A percentile compares a stretch with the other conserved stretches of the same genome.
Evolutionary conservation across 2,113 vertebrate genomes (phyloP).

Genomic region (Apistogramma diplotaenia): DNA sequence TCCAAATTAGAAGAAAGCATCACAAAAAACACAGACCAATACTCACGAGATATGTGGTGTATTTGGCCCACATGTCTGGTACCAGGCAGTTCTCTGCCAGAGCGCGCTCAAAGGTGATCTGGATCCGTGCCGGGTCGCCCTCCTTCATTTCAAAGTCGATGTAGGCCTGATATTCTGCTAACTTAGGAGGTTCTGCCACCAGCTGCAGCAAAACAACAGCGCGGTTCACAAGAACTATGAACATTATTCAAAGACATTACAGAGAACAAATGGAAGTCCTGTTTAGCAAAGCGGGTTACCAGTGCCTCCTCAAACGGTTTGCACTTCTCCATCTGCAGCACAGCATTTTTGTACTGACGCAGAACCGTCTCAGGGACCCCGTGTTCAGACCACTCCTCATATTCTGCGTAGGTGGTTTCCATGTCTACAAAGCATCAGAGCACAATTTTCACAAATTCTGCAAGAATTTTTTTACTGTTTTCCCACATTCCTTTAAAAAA

Average conservation of each 20-base stretch:
- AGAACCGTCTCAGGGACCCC: slow-evolving; percentile 77
- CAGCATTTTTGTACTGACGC: slow-evolving; percentile 85
- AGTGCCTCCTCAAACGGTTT: slow-evolving; percentile 87
- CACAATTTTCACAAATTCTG: background rate
- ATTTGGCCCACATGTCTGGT: slow-evolving; percentile 94
- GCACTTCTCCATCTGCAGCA: slow-evolving; percentile 85
- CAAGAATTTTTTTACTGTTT: background rate
- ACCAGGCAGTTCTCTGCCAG: slow-evolving; percentile 96
- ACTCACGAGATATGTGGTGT: slow-evolving; percentile 92
- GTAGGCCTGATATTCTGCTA: slow-evolving; percentile 92
- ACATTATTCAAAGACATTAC: background rate
- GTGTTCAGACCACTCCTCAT: slow-evolving; percentile 91
- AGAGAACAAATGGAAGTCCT: background rate
- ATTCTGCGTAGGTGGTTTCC: slow-evolving; percentile 89
- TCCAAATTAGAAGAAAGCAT: background rate
- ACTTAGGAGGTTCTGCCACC: slow-evolving; percentile 87
- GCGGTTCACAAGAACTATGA: background rate
- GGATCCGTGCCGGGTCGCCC: slow-evolving; percentile 91
- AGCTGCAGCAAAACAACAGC: slow-evolving; percentile 73
- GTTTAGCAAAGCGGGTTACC: slow-evolving; percentile 73
- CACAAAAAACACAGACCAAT: background rate
- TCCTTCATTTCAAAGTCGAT: slow-evolving; percentile 91
- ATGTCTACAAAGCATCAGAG: slow-evolving; percentile 80
- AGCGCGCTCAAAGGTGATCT: slow-evolving; percentile 90
- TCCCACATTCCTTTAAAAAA: no score